Base-by-base conservation (phyloP, 2,113 vertebrate species). In the Arizona elegans region DNA sequence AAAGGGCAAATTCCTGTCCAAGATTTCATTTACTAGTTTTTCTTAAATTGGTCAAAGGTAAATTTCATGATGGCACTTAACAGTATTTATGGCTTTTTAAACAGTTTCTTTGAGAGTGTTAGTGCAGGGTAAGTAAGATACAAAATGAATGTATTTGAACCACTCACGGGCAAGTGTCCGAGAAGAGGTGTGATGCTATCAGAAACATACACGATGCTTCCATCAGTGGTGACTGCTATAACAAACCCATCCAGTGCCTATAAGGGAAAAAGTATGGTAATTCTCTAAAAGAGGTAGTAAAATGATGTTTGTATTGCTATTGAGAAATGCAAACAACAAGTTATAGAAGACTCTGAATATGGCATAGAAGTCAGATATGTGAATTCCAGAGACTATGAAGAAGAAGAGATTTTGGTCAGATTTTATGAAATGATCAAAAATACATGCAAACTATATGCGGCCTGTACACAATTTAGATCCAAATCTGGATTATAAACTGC, bases 181-280 rank as follows among this genome's bases (percentile, higher is more conserved):
- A 98, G 98, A 90, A 98, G 97, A 92, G 98, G 98, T 1, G 98
- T 98, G 93, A 98, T 98, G 26, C 98, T 98, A 96, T 98, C 98
- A 58, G 98, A 98, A 93, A 98, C 98, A 24, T 98, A 98, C 90
- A 98, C 96, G 90, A 98, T 98, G 93, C 97, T 98, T 96, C 98
- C 98, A 75, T 98, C 98, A 23, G 97, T 98, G 11, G 98, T 98
- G 92, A 98, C 96, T 0, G 97, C 98, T 62, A 98, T 98, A 93
- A 98, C 97, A 96, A 98, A 98, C 93, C 98, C 98, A 90, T 98
- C 98, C 70, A 98, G 95, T 7, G 98, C 98, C 98, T 98, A 95
- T 1, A 86, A 93, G 96, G 95, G 93, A 0, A 90, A 75, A 95
- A 54, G 85, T 94, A 54, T 10, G 0, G 13, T 96, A 8, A 81